A percentile compares a stretch with the other conserved stretches of the same genome.
phyloP scores from a whole-genome alignment of 35 echinoderm and acorn worm genomes.

The Apostichopus japonicus region DNA sequence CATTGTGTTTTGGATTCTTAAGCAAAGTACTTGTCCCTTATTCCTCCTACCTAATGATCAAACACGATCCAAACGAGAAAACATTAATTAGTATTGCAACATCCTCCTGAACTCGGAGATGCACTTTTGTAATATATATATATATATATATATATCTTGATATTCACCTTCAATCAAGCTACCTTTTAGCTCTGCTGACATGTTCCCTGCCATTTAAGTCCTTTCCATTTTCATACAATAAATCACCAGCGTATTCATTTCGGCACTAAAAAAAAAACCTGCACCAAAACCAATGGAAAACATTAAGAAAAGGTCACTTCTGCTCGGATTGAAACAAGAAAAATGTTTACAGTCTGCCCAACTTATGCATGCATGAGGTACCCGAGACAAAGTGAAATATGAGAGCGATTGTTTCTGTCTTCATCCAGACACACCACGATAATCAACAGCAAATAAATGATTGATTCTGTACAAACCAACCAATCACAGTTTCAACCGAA shows the following conservation, averaged over 20 bases:
- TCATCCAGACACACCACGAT: constrained; percentile 1
- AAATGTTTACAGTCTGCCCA: constrained; percentile 17
- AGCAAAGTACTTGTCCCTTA: no score
- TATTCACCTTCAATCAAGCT: background rate
- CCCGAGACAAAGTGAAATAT: constrained; percentile 7
- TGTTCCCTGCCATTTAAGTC: background rate
- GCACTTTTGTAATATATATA: background rate
- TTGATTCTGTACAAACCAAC: constrained; percentile 9
- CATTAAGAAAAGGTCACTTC: constrained; percentile 14
- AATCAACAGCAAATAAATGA: constrained; percentile 19
- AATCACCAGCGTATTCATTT: background rate
- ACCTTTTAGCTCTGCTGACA: background rate
- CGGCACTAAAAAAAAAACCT: background rate
- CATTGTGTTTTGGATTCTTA: no score
- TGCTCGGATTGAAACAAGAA: constrained; percentile 13
- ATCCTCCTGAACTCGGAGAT: background rate
- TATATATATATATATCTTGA: background rate
- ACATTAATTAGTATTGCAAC: background rate
- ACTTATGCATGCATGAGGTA: constrained; percentile 9
- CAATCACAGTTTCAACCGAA: background rate
- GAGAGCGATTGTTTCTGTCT: constrained; percentile 7
- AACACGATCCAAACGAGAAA: no score
- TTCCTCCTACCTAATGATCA: no score
- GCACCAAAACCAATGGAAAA: background rate
- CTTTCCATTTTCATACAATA: background rate